Conservation (phyloP, 2,113 vertebrate genomes). For the Amphilophus citrinellus region DNA sequence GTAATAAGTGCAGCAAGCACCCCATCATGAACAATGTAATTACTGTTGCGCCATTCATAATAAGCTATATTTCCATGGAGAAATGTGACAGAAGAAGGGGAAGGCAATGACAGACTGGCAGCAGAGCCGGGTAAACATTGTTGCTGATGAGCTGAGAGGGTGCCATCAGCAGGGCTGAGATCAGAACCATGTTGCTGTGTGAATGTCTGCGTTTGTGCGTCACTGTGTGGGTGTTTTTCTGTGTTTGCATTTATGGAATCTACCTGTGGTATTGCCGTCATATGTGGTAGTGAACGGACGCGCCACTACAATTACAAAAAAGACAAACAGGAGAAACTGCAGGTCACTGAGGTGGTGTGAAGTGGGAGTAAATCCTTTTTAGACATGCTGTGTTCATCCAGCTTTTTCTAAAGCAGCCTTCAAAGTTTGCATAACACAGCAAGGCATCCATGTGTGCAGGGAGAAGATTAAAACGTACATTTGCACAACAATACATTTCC, state of each 20-base stretch:
- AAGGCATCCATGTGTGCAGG: neutral
- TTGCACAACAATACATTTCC: conserved; percentile 11
- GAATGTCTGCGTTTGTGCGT: conserved; percentile 26
- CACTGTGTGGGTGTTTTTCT: conserved; percentile 33
- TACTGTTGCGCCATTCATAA: conserved; percentile 20
- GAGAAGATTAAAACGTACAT: conserved; percentile 6
- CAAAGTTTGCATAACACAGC: neutral
- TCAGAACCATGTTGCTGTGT: conserved; percentile 13
- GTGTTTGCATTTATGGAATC: neutral
- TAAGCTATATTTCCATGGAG: conserved; percentile 51
- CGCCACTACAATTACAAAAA: conserved; percentile 20
- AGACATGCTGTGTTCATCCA: neutral
- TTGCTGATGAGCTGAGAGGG: conserved; percentile 42
- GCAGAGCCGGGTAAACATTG: conserved; percentile 28
- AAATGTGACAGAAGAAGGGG: conserved; percentile 9
- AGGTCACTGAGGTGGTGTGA: neutral
- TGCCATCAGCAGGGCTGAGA: conserved; percentile 32
- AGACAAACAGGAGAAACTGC: conserved; percentile 33
- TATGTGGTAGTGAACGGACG: neutral
- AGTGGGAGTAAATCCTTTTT: conserved; percentile 13
- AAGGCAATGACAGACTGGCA: conserved; percentile 31
- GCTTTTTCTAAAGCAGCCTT: conserved; percentile 19
- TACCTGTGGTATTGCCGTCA: neutral
- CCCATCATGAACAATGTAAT: conserved; percentile 47
- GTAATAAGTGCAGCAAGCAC: conserved; percentile 47